Conservation (phyloP, 2,888 invertebrate species). For the Drosophila kokeensis region DNA sequence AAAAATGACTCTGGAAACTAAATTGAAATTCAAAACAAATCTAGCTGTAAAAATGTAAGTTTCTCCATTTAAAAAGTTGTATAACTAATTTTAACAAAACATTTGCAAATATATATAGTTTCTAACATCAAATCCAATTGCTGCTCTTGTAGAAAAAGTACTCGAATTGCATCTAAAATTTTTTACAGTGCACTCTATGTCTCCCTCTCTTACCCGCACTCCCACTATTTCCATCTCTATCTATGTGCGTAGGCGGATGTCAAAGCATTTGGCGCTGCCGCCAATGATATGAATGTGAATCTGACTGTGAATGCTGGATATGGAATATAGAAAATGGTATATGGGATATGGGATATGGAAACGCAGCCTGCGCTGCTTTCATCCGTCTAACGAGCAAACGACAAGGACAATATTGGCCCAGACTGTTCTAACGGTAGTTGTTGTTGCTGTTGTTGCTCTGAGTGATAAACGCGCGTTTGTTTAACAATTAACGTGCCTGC, state of each 20-base stretch:
- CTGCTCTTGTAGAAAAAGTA: background rate
- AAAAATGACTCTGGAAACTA: background rate
- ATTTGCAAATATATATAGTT: background rate
- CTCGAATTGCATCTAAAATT: background rate
- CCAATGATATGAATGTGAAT: slow-evolving; percentile 60
- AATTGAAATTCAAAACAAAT: background rate
- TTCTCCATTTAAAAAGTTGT: background rate
- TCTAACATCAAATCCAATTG: background rate
- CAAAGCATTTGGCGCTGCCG: slow-evolving; percentile 61
- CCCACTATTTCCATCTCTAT: background rate
- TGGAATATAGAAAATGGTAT: slow-evolving; percentile 17
- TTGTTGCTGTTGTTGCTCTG: slow-evolving; percentile 53
- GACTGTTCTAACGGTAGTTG: slow-evolving; percentile 27
- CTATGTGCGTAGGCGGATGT: slow-evolving; percentile 46
- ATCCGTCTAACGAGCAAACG: slow-evolving; percentile 66
- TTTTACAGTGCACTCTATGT: background rate
- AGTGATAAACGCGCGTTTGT: slow-evolving; percentile 83
- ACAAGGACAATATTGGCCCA: slow-evolving; percentile 68
- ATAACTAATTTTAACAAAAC: background rate
- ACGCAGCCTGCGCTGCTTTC: slow-evolving; percentile 54
- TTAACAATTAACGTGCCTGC: slow-evolving; percentile 83
- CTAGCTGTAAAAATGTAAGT: background rate
- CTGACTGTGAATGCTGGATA: slow-evolving; percentile 30
- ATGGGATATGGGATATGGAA: slow-evolving; percentile 34
- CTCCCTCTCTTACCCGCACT: background rate